These are phyloP conservation scores for Eupithecia vulgata DNA, from an alignment of 2,888 invertebrate species.

Conservation along the genomic window DNA sequence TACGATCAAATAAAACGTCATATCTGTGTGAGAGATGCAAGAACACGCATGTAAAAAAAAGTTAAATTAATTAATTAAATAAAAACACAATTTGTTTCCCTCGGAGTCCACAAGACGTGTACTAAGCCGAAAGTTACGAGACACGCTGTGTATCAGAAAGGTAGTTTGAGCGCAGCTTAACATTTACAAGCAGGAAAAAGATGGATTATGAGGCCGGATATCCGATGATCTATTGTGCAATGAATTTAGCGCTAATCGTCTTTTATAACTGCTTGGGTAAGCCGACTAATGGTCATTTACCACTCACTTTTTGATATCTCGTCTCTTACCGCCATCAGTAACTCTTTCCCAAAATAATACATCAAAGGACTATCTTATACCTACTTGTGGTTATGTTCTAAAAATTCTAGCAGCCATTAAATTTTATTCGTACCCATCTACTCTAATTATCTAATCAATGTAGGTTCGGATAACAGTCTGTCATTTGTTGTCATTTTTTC, in stretches of 20 bases:
- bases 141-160: too few relatives aligned
- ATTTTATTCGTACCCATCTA: not conserved
- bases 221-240: slow-evolving; percentile 8
- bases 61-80: too few relatives aligned
- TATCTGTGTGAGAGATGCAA: too few relatives aligned
- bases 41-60: too few relatives aligned
- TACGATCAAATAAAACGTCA: not conserved
- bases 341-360: not conserved
- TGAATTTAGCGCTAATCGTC: not conserved
- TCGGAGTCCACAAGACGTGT: too few relatives aligned
- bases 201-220: slow-evolving; percentile 16
- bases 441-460: not conserved
- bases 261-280: not conserved
- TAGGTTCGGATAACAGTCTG: too few relatives aligned
- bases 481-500: too few relatives aligned
- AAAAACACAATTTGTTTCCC: too few relatives aligned
- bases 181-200: not conserved
- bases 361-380: not conserved
- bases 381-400: not conserved
- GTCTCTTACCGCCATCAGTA: not conserved
- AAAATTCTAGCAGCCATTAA: not conserved
- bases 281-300: not conserved
- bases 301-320: not conserved
- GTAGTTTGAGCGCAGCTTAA: not conserved
- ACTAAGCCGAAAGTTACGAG: too few relatives aligned